Evolutionary conservation across 1,140 invertebrate genomes (phyloP), one percentile per base, ranked within the genome.

Genomic region (Popillia japonica): DNA sequence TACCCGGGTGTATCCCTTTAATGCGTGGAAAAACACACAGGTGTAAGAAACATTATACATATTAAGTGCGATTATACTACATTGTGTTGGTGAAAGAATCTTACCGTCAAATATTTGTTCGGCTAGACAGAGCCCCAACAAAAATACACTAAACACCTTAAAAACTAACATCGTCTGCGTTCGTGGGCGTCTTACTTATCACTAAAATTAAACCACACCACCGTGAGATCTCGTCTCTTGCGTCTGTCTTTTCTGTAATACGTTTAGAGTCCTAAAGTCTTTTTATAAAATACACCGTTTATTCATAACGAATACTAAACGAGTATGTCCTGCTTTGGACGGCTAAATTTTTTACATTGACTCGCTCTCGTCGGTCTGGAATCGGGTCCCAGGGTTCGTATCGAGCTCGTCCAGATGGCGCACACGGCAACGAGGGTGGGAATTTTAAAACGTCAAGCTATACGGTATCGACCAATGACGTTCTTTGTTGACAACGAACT

Each of bases 291-390:
- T 27, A 27, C 61, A 64, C 61, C 61, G 61, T 20, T 64, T 64
- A 64, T 64, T 64, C 61, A 64, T 64, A 64, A 64, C 61, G 61
- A 64, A 64, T 64, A 17, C 61, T 64, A 20, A 17, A 64, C 61
- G 61, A 64, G 61, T 22, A 64, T 64, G 61, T 64, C 61, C 61
- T 64, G 61, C 61, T 64, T 64, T 64, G 61, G 61, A 64, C 61
- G 61, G 61, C 61, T 22, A 64, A 64, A 64, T n/a, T 64, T 64
- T 64, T 64, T 64, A 64, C 61, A 64, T 64, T 64, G 61, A 64
- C n/a, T n/a, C n/a, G n/a, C n/a, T n/a, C 61, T 64, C 55, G 11
- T 59, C 61, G n/a, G 61, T 64, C 17, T 64, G 17, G 17, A 64
- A 22, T 64, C 61, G 61, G 61, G 61, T 64, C 61, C 61, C n/a